Evolutionary conservation across 2,888 invertebrate genomes (phyloP).

Genomic region (Copidosoma aretas): DNA sequence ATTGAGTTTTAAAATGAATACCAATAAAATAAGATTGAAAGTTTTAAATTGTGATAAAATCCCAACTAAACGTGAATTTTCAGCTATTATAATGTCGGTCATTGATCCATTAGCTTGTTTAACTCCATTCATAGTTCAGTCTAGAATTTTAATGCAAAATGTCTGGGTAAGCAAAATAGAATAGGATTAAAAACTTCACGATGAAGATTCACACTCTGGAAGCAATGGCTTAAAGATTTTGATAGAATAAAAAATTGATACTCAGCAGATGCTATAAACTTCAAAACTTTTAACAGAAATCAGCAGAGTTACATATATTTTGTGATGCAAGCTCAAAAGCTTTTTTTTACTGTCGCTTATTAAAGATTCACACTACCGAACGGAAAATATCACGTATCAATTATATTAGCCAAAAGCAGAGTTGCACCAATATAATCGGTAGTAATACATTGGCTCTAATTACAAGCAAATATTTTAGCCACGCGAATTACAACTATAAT

Average conservation of each 20-base stretch:
- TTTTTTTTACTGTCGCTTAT: conserved; percentile 43
- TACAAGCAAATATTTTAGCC: no score
- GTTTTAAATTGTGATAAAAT: background rate
- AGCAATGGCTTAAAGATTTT: conserved; percentile 27
- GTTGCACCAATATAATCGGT: background rate
- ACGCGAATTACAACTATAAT: no score
- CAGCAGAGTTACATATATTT: conserved; percentile 3
- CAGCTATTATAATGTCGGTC: conserved; percentile 36
- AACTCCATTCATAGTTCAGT: conserved; percentile 32
- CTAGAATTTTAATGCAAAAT: conserved; percentile 43
- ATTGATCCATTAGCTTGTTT: no score
- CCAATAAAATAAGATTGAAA: background rate
- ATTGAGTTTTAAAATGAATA: background rate
- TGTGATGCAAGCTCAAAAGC: conserved; percentile 40
- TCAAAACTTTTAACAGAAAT: background rate
- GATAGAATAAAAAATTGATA: conserved; percentile 26
- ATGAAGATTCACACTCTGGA: background rate
- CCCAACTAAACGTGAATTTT: conserved; percentile 36
- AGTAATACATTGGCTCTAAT: no score
- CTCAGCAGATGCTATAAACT: conserved; percentile 1
- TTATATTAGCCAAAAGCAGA: background rate
- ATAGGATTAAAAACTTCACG: conserved; percentile 37
- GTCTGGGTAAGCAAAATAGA: conserved; percentile 37
- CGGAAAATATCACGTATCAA: background rate
- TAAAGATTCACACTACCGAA: conserved; percentile 1